Percentiles rank a stretch among this genome's conserved stretches.
These are phyloP conservation scores for Heterodera schachtii DNA, from an alignment of 1,140 invertebrate genomes.

Conservation along the genomic window DNA sequence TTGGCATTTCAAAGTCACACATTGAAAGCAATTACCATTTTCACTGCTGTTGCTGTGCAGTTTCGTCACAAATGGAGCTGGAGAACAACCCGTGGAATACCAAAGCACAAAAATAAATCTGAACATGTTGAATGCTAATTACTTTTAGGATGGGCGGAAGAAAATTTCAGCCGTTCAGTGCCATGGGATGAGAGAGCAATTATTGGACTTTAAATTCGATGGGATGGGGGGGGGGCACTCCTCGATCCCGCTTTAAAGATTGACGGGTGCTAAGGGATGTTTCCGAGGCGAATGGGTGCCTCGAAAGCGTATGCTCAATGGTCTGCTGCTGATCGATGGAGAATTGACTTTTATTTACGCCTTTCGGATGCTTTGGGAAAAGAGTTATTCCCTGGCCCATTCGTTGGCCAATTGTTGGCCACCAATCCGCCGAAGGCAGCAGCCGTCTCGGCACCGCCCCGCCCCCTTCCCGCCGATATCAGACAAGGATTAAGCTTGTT, in stretches of 20 bases:
- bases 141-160: background rate
- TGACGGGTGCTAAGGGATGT: background rate
- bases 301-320: background rate
- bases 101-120: background rate
- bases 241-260: background rate
- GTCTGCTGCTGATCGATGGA: background rate
- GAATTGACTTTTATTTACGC: background rate
- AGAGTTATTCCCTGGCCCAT: background rate
- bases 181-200: background rate
- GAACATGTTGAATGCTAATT: background rate
- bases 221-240: background rate
- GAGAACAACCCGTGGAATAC: background rate
- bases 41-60: background rate
- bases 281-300: background rate
- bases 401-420: background rate
- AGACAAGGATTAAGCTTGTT: no score
- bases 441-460: background rate
- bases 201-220: background rate
- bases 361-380: background rate
- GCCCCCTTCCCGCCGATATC: no score
- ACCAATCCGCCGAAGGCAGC: background rate
- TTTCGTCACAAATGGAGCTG: background rate
- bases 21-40: background rate
- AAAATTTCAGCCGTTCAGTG: background rate
- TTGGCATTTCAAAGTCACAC: no score